Evolutionary conservation across 2,888 invertebrate species (phyloP).

Genomic region (Pterostichus madidus): DNA sequence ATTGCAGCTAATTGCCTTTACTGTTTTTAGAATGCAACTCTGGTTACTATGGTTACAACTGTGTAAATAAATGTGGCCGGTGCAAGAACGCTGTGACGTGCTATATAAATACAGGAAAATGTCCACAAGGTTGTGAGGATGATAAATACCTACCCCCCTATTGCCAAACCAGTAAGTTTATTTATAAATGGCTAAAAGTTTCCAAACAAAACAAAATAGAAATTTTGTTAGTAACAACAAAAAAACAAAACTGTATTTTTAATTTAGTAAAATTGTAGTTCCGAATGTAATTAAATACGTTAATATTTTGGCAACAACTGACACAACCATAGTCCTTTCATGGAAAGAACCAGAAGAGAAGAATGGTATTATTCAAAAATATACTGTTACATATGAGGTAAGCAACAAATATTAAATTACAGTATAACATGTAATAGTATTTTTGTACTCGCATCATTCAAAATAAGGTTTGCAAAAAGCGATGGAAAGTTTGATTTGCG

Average conservation of each 20-base stretch:
- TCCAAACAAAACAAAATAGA: conserved; percentile 24
- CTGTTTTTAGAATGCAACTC: conserved; percentile 22
- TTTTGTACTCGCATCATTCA: no score
- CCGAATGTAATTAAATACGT: no score
- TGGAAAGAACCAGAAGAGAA: conserved; percentile 27
- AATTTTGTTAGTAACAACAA: no score
- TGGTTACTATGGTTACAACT: conserved; percentile 47
- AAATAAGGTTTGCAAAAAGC: no score
- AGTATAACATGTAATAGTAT: no score
- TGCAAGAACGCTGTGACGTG: conserved; percentile 10
- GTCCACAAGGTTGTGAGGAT: conserved; percentile 13
- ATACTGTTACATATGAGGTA: conserved; percentile 35
- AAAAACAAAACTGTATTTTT: no score
- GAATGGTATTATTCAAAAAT: conserved; percentile 42
- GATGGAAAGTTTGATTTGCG: no score
- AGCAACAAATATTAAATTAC: neutral
- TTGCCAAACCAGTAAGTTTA: conserved; percentile 47
- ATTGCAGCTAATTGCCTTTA: conserved; percentile 16
- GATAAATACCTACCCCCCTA: conserved; percentile 10
- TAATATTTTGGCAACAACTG: neutral
- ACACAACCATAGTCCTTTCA: neutral
- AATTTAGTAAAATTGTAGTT: no score
- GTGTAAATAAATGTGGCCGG: conserved; percentile 40
- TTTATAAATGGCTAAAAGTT: no score
- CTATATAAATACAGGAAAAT: conserved; percentile 38